These are phyloP conservation scores for Sycophaga agraensis DNA, from an alignment of 1,140 invertebrate species.

Conservation along the genomic window DNA sequence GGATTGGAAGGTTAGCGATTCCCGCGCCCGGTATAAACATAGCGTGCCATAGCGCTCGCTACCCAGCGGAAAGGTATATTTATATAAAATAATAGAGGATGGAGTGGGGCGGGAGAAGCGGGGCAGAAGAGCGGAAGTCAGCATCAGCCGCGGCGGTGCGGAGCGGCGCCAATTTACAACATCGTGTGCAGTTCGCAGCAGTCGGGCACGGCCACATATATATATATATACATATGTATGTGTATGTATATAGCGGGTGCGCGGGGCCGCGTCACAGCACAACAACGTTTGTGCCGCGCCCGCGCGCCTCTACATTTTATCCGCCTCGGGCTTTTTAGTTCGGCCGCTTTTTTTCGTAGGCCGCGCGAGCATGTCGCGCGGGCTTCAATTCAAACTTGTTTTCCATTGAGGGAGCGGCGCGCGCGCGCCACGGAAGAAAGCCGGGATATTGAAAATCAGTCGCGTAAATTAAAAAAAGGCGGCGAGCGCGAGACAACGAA, in stretches of 20 bases:
- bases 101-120: too few species aligned
- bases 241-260: too few species aligned
- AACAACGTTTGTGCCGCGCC: too few species aligned
- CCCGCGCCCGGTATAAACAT: too few species aligned
- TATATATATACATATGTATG: too few species aligned
- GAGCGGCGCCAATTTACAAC: slow-evolving; percentile 16
- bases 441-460: slow-evolving; percentile 31
- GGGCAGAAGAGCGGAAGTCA: slow-evolving; percentile 4
- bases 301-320: neutral
- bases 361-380: neutral
- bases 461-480: slow-evolving; percentile 24
- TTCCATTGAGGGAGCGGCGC: slow-evolving; percentile 1
- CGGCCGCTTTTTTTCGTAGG: neutral
- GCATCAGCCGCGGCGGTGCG: too few species aligned
- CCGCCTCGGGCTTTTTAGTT: slow-evolving; percentile 3
- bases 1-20: too few species aligned
- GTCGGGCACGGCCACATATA: neutral
- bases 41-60: too few species aligned
- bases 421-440: slow-evolving; percentile 30
- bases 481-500: neutral
- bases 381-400: slow-evolving; percentile 23
- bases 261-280: too few species aligned
- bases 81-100: neutral
- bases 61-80: neutral
- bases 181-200: too few species aligned